Conservation (phyloP, 2,113 vertebrate genomes). For the Loxodonta africana region DNA sequence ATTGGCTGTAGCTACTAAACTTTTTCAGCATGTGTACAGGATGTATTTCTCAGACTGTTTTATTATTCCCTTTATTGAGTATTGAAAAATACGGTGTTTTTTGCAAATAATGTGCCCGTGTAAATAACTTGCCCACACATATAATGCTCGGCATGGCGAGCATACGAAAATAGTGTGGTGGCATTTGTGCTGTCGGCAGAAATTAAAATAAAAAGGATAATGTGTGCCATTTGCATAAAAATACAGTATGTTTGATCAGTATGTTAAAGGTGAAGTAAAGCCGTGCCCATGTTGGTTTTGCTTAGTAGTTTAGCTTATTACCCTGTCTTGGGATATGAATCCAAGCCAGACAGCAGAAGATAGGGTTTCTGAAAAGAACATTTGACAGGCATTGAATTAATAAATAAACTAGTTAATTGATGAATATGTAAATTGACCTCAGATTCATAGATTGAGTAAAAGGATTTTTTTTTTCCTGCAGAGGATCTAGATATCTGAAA, state of each 20-base stretch:
- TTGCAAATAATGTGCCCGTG: too few relatives aligned
- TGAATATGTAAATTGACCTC: not conserved
- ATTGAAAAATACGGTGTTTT: too few relatives aligned
- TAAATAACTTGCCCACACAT: too few relatives aligned
- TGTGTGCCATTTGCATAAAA: too few relatives aligned
- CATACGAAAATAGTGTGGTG: too few relatives aligned
- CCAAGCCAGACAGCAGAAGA: not conserved
- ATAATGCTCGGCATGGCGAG: too few relatives aligned
- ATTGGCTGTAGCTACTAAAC: slow-evolving; percentile 18
- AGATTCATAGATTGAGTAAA: not conserved
- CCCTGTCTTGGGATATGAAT: not conserved
- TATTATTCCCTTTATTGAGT: slow-evolving; percentile 13
- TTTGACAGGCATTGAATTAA: slow-evolving; percentile 22
- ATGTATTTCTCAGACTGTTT: not conserved
- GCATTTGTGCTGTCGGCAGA: too few relatives aligned
- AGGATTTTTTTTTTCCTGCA: not conserved
- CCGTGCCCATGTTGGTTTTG: not conserved
- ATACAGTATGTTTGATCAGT: not conserved
- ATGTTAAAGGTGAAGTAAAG: not conserved
- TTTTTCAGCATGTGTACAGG: not conserved
- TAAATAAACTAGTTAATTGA: not conserved
- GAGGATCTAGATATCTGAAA: not conserved
- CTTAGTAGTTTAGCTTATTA: not conserved
- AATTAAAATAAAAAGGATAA: too few relatives aligned
- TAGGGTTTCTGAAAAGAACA: not conserved